Base-by-base conservation (phyloP, 2,113 vertebrate genomes). In the Ameiurus melas region DNA sequence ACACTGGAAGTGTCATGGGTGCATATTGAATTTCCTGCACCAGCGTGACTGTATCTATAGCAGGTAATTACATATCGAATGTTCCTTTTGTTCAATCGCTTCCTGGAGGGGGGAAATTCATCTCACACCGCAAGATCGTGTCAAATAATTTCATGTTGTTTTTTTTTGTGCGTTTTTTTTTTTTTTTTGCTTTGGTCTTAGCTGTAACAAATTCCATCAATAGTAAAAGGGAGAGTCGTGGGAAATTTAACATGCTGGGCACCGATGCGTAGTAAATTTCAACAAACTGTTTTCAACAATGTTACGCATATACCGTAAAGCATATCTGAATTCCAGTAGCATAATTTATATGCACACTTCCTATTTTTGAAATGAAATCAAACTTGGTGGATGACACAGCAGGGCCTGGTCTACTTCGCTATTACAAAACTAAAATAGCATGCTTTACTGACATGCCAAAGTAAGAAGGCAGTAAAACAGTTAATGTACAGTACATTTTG, bases 31-130 rank as follows among this genome's bases (percentile, higher is more conserved):
- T 94, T 93, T 85, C 90, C 90, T 90, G 92, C 92, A 89, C 91
- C 89, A 87, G 57, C 39, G 86, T 89, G 92, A 91, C 83, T 86
- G 91, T 89, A 81, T 94, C 92, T 91, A 78, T 89, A 90, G 90
- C 92, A 94, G 92, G 94, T 94, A 95, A 96, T 95, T 95, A 95
- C 93, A 94, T 93, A 94, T 90, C 73, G 92, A 95, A 95, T 93
- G 92, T 93, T 93, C 89, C 89, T 93, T 93, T 91, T 91, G 91
- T 93, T 94, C 91, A 89, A 92, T 94, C 89, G 85, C 91, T 90
- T 93, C 90, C 93, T 92, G 93, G 91, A 92, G 90, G 91, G 91
- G 90, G 91, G 90, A 93, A 94, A 93, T 95, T 92, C 92, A 93
- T 95, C 94, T 93, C 91, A 91, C 89, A 22, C 86, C 36, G 73